Evolutionary conservation across 2,113 vertebrate species (phyloP).

Genomic region (Phasianus colchicus): DNA sequence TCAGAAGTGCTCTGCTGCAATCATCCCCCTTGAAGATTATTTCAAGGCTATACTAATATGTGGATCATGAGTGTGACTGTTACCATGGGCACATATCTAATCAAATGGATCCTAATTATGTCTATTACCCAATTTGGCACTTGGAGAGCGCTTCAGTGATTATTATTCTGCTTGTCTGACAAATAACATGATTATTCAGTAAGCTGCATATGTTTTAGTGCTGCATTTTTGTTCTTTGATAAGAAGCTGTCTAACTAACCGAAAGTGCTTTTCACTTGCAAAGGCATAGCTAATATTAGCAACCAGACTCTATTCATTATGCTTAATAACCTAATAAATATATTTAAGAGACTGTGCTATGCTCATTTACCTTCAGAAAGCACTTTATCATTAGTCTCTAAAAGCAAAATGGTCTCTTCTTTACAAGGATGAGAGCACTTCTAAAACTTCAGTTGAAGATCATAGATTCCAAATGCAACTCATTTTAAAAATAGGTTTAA

Average conservation of each 20-base stretch:
- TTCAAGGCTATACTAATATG: conserved; percentile 15
- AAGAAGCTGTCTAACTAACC: conserved; percentile 13
- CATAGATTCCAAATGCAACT: background rate
- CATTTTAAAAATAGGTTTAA: conserved; percentile 19
- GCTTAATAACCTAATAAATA: conserved; percentile 50
- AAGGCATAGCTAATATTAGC: conserved; percentile 30
- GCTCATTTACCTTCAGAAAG: conserved; percentile 54
- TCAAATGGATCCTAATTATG: conserved; percentile 53
- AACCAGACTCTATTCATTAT: conserved; percentile 36
- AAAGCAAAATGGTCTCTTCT: background rate
- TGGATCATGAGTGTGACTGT: conserved; percentile 22
- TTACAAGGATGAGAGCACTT: conserved; percentile 15
- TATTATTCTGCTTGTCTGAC: conserved; percentile 45
- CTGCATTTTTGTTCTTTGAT: background rate
- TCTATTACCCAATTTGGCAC: conserved; percentile 51
- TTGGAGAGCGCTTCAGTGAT: conserved; percentile 44
- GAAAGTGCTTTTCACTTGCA: conserved; percentile 4
- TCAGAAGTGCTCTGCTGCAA: background rate
- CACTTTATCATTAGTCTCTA: conserved; percentile 37
- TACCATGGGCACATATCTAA: conserved; percentile 57
- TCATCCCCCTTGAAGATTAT: background rate
- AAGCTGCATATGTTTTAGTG: conserved; percentile 13
- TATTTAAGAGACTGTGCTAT: conserved; percentile 8
- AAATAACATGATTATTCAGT: conserved; percentile 38
- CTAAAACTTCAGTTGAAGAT: background rate